Percentiles rank a stretch among this genome's conserved stretches.
phyloP scores from a whole-genome alignment of 2,113 vertebrate genomes.

The Kobus ellipsiprymnus region DNA sequence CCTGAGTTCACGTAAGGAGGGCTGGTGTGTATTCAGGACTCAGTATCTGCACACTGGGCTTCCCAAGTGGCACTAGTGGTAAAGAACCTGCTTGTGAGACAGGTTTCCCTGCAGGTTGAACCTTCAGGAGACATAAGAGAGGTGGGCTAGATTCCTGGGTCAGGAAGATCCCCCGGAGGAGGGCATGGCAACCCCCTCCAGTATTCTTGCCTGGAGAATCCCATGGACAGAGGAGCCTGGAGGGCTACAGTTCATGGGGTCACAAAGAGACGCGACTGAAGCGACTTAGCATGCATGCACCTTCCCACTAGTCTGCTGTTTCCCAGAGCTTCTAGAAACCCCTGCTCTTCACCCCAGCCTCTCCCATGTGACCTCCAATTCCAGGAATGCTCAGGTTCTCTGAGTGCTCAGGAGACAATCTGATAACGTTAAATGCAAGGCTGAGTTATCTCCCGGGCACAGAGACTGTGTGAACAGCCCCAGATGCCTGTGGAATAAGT shows the following conservation, averaged over 20 bases:
- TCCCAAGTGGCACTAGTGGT: background rate
- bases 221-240: background rate
- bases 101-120: too few species aligned
- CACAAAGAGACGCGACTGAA: background rate
- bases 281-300: background rate
- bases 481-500: fast-evolving
- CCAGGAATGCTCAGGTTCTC: background rate
- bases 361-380: background rate
- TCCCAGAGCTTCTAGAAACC: background rate
- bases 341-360: background rate
- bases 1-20: fast-evolving
- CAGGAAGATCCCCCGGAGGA: background rate
- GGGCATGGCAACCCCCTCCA: background rate
- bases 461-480: background rate
- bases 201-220: background rate
- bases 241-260: fast-evolving
- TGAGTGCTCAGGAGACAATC: background rate
- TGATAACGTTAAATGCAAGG: background rate
- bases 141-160: background rate
- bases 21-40: background rate
- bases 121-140: background rate
- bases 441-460: background rate
- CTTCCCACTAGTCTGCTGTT: background rate
- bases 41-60: background rate
- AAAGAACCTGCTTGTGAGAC: background rate